Evolutionary conservation across 2,113 vertebrate genomes (phyloP), one percentile per base, ranked within the genome.

Genomic region (Elaphurus davidianus): DNA sequence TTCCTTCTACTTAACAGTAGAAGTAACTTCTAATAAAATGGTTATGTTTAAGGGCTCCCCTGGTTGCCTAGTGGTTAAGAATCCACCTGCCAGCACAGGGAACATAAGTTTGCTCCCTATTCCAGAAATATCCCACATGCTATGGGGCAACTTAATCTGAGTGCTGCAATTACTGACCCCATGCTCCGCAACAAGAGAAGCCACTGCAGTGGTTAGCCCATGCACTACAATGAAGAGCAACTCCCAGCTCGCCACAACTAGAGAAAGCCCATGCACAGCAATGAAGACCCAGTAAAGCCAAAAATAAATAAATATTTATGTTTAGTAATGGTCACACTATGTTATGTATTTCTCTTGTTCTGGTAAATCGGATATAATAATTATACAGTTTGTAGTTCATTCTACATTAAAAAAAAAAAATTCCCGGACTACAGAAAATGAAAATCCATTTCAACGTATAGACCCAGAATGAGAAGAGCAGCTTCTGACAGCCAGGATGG

Each of bases 361-460:
- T 67, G 13, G 4, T 62, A 50, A 57, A 52, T 74, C 83, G n/a
- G 28, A 83, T 92, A 62, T 87, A 96, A 87, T 52, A 43, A 67
- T 60, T 59, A 78, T 21, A 50, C 7, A 54, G 5, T 54, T 50
- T 64, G 47, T 76, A 64, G 16, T 50, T 88, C 60, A 54, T 27
- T 87, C 25, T 55, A 82, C 43, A 59, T 59, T 94, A 17, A 52
- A 30, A 27, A 36, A 81, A 92, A 89, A 23, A 40, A 76, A 57
- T 43, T 50, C 47, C 28, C 28, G 23, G 47, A 62, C n/a, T 1
- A 40, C 14, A 43, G 13, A 79, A 83, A 90, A 93, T 93, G 47
- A 71, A 67, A 90, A 60, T 83, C 19, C 40, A 55, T 59, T 87
- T 59, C 16, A 87, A 30, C 28, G 45, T 74, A 47, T 1, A 16